Base-by-base conservation (phyloP, 2,113 vertebrate species). In the Protobothrops mucrosquamatus region DNA sequence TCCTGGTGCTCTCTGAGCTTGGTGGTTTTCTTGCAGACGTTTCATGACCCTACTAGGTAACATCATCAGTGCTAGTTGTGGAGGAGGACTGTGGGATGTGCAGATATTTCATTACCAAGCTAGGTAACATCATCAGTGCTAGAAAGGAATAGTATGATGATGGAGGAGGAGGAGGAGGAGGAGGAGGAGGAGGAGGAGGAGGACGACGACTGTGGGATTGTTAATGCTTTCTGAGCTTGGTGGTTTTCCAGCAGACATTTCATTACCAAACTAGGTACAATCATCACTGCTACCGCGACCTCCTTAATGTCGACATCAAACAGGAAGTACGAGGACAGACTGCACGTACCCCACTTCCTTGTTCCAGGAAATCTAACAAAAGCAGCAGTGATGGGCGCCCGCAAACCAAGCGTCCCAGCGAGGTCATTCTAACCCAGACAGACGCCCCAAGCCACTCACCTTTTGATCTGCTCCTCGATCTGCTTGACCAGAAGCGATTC, bases 391-490 rank as follows among this genome's bases (percentile, higher is more conserved):
- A 10, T 5, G 4, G 3, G 18, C 0, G 1, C 2, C 29, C 11
- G 0, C 24, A 26, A 26, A 24, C 7, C 4, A 0, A 91, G 6
- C 93, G 92, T 29, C 64, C 29, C 90, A 1, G 69, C n/a, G 15
- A 22, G 34, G 18, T 26, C 39, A 5, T 6, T 87, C 46, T 12
- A 5, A 39, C 20, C 3, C 51, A 14, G 61, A 24, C 52, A 12
- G 15, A 43, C 9, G 14, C 43, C 26, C 9, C n/a, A 3, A 6
- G 3, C 3, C 11, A 48, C 96, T 97, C 94, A 99, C 98, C 98
- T 98, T 96, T 99, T 98, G 94, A 99, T 99, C 96, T 99, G 98
- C 92, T 99, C 98, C 93, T 99, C 98, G 14, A 99, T 99, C 97
- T 99, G 98, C 91, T 98, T 97, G 95, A 98, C 98, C 93, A 99